These are phyloP conservation scores for Solenopsis fugax DNA, from an alignment of 1,140 invertebrate genomes.

Conservation along the genomic window DNA sequence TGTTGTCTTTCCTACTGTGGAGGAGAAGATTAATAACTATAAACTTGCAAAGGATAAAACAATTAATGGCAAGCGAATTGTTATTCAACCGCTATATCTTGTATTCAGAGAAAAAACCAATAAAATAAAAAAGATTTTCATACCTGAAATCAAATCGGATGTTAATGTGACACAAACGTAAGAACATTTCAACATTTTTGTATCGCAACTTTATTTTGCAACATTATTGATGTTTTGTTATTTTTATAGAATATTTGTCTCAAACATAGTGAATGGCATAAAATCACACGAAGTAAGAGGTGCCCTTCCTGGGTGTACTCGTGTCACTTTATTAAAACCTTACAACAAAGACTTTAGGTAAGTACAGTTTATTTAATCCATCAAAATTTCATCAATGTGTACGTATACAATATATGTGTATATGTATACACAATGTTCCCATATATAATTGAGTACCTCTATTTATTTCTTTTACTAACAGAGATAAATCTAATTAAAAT, in stretches of 20 bases:
- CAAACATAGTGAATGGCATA: slow-evolving; percentile 73
- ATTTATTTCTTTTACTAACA: too few relatives aligned
- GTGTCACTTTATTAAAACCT: slow-evolving; percentile 73
- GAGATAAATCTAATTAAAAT: too few relatives aligned
- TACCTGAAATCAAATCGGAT: slow-evolving; percentile 62
- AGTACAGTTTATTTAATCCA: slow-evolving; percentile 1
- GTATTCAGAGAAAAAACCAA: slow-evolving; percentile 31
- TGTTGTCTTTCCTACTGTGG: slow-evolving; percentile 75
- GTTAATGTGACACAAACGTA: slow-evolving; percentile 67
- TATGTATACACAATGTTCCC: too few relatives aligned
- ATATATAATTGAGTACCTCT: too few relatives aligned
- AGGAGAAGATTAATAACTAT: slow-evolving; percentile 76
- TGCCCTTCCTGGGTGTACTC: slow-evolving; percentile 73
- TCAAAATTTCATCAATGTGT: slow-evolving; percentile 16
- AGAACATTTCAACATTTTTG: slow-evolving; percentile 31
- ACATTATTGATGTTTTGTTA: slow-evolving; percentile 23
- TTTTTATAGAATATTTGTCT: slow-evolving; percentile 74
- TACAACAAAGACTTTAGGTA: slow-evolving; percentile 68
- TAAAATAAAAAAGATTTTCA: slow-evolving; percentile 70
- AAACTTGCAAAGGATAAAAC: slow-evolving; percentile 68
- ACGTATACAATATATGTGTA: not conserved
- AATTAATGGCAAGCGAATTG: slow-evolving; percentile 75
- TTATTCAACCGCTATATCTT: slow-evolving; percentile 53
- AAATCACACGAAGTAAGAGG: slow-evolving; percentile 71
- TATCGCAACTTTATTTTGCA: not conserved